phyloP scores from a whole-genome alignment of 1,140 invertebrate genomes.

The Macrobrachium rosenbergii region DNA sequence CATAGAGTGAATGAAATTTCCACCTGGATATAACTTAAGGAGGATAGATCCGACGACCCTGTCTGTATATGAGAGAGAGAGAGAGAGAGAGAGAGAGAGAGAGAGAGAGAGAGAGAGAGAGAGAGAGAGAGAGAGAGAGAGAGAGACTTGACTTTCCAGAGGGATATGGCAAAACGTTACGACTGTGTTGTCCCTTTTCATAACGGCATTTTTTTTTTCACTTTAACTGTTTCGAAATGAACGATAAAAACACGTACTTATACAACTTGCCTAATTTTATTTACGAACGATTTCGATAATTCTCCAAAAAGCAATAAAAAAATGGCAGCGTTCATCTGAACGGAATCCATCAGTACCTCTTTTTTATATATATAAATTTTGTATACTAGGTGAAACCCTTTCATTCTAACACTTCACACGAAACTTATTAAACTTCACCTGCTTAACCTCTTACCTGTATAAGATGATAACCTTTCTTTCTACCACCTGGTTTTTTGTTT shows the following conservation, averaged over 20 bases:
- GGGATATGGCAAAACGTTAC: neutral
- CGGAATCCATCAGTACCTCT: no score
- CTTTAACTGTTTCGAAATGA: neutral
- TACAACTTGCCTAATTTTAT: no score
- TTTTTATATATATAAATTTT: no score
- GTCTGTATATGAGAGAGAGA: no score
- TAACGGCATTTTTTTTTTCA: neutral
- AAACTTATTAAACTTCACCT: neutral
- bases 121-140: neutral
- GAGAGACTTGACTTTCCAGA: neutral
- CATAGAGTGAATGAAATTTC: neutral
- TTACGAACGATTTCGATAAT: no score
- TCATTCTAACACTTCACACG: neutral
- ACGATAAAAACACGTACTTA: no score
- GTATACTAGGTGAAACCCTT: neutral
- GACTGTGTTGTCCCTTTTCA: neutral
- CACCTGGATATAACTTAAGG: neutral
- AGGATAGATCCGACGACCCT: neutral
- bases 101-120: conserved; percentile 27
- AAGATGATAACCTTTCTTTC: no score
- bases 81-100: conserved; percentile 13
- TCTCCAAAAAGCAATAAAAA: no score
- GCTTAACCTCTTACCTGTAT: no score
- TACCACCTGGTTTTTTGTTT: no score
- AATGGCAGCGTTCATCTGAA: no score